Percentiles rank a stretch among this genome's conserved stretches.
Conservation (phyloP, 37 sponge, comb jelly and placozoan genomes). For the Eunapius fragilis region DNA sequence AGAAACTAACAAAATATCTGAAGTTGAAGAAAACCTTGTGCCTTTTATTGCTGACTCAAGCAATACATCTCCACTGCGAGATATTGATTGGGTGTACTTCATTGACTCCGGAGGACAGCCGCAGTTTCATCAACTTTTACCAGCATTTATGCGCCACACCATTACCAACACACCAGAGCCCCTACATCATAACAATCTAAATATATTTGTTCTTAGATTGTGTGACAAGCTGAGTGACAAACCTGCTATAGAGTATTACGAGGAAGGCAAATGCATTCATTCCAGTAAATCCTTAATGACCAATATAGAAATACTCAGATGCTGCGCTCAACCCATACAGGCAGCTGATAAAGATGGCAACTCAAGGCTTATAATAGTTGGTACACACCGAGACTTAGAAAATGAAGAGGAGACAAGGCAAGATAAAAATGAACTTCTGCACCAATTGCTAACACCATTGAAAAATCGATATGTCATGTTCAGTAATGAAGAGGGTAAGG, state of each 20-base stretch:
- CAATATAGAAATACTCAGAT: not conserved
- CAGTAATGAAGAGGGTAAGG: not conserved
- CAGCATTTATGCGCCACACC: not conserved
- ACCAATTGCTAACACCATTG: not conserved
- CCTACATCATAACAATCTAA: not conserved
- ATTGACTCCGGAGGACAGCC: slow-evolving; percentile 11
- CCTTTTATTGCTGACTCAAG: not conserved
- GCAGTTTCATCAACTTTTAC: not conserved
- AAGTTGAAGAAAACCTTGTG: not conserved
- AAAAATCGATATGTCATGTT: not conserved
- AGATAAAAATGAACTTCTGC: not conserved
- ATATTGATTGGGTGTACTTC: slow-evolving; percentile 4
- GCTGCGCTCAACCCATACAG: not conserved
- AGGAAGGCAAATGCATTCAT: not conserved
- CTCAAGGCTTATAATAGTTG: not conserved
- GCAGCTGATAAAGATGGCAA: not conserved
- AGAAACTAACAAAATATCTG: not conserved
- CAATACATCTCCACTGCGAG: not conserved
- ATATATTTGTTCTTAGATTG: not conserved
- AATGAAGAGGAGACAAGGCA: not conserved
- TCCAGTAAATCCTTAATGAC: not conserved
- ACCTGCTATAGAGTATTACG: not conserved
- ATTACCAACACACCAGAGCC: not conserved
- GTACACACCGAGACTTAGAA: not conserved
- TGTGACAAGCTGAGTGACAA: not conserved